These are phyloP conservation scores for Phaethornis superciliosus DNA, from an alignment of 2,113 vertebrate genomes.

Conservation along the genomic window DNA sequence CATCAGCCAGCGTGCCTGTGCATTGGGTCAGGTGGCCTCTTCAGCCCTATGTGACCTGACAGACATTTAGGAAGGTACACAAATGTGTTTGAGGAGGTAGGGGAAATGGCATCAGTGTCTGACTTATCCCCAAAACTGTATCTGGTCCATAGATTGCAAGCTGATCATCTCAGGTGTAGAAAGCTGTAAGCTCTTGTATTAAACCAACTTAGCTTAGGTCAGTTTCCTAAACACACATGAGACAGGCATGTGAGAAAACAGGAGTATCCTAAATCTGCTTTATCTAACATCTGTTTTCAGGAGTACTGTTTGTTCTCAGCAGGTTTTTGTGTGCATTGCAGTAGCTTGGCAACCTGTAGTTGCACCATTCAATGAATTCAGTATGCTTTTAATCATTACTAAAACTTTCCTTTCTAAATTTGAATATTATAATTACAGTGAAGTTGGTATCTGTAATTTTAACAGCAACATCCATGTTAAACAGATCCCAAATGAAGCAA, in stretches of 20 bases:
- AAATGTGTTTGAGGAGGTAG: neutral
- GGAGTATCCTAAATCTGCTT: slow-evolving; percentile 41
- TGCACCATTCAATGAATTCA: slow-evolving; percentile 42
- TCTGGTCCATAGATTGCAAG: neutral
- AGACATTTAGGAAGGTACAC: neutral
- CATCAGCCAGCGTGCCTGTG: neutral
- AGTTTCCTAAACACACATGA: neutral
- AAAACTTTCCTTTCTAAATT: slow-evolving; percentile 51
- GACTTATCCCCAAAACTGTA: neutral
- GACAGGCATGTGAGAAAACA: neutral
- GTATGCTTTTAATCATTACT: slow-evolving; percentile 36
- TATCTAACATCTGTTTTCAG: slow-evolving; percentile 60
- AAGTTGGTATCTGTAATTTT: neutral
- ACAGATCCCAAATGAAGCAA: neutral
- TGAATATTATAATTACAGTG: slow-evolving; percentile 20
- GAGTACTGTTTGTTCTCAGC: slow-evolving; percentile 61
- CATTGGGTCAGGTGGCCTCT: rapidly evolving
- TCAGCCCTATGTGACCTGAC: neutral
- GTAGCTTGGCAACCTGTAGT: slow-evolving; percentile 59
- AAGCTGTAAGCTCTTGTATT: neutral
- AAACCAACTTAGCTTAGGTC: neutral
- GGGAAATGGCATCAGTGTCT: neutral
- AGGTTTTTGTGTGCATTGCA: slow-evolving; percentile 64
- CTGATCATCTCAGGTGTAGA: neutral
- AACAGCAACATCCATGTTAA: neutral